These are phyloP conservation scores for Mesorhabditis belari DNA, from an alignment of 2,888 invertebrate genomes.

Conservation along the genomic window DNA sequence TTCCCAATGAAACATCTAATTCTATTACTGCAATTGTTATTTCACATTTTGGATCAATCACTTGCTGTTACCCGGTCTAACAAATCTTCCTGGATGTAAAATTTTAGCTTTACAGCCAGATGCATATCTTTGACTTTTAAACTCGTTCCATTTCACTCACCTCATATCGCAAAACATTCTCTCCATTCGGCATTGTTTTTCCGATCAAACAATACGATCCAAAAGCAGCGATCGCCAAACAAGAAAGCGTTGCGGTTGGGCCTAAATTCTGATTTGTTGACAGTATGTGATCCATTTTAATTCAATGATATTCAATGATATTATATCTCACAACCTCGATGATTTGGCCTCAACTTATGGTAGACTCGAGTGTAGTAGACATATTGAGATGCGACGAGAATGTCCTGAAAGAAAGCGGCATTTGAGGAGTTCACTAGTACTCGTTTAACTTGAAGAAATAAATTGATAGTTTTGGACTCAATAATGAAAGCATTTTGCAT, in stretches of 20 bases:
- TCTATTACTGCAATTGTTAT: too few species aligned
- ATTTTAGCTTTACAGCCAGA: too few species aligned
- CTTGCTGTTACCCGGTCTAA: too few species aligned
- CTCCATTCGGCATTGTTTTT: not conserved
- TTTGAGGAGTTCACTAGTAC: too few species aligned
- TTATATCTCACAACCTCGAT: conserved; percentile 14
- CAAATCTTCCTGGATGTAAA: too few species aligned
- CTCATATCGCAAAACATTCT: not conserved
- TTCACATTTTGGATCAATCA: too few species aligned
- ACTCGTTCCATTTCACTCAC: too few species aligned
- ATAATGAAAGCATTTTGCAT: not conserved
- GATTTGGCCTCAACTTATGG: conserved; percentile 3
- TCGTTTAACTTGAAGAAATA: too few species aligned
- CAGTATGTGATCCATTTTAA: not conserved
- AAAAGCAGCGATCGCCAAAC: not conserved
- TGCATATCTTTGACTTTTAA: too few species aligned
- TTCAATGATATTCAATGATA: not conserved
- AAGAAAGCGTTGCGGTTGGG: not conserved
- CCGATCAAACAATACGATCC: not conserved
- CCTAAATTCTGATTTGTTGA: not conserved
- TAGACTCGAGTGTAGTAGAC: conserved; percentile 30
- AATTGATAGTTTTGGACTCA: not conserved
- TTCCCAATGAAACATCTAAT: too few species aligned
- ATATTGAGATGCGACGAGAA: conserved; percentile 22
- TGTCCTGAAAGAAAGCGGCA: conserved; percentile 20